Percentiles rank a stretch among this genome's conserved stretches.
Evolutionary conservation across 2,888 invertebrate genomes (phyloP).

Genomic region (Poecilus cupreus): DNA sequence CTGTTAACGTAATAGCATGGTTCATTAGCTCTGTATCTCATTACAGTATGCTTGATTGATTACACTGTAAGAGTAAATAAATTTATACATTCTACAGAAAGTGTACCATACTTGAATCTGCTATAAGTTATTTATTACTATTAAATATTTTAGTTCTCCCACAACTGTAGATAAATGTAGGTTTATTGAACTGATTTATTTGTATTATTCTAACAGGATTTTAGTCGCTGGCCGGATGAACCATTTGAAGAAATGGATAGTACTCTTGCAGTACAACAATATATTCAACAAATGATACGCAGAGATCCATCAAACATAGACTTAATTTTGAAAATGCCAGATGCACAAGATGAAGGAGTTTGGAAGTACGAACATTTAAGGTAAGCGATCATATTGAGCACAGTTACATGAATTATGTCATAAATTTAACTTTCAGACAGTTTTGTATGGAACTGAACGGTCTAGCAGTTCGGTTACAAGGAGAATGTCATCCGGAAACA

Average conservation of each 20-base stretch:
- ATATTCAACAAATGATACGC: slow-evolving; percentile 97
- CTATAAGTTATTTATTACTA: background rate
- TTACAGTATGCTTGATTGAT: slow-evolving; percentile 10
- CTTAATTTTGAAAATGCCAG: slow-evolving; percentile 95
- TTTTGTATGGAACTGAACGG: slow-evolving; percentile 99
- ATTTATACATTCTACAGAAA: background rate
- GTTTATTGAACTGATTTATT: background rate
- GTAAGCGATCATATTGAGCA: slow-evolving; percentile 72
- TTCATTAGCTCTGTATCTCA: background rate
- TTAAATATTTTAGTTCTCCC: background rate
- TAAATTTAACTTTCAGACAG: slow-evolving; percentile 79
- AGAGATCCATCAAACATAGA: slow-evolving; percentile 95
- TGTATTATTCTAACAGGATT: slow-evolving; percentile 81
- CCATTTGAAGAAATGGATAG: slow-evolving; percentile 99
- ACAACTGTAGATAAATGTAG: background rate
- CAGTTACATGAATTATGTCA: background rate
- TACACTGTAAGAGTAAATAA: background rate
- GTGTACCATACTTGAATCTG: background rate
- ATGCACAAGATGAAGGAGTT: slow-evolving; percentile 98
- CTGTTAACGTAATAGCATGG: slow-evolving; percentile 12
- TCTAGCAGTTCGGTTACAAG: slow-evolving; percentile 96
- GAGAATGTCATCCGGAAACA: slow-evolving; percentile 96
- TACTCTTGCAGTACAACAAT: slow-evolving; percentile 98
- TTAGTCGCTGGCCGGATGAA: slow-evolving; percentile 98
- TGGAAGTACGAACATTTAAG: slow-evolving; percentile 99